These are phyloP conservation scores for Emydoidea blandingii DNA, from an alignment of 2,797 vertebrate species.

Conservation along the genomic window DNA sequence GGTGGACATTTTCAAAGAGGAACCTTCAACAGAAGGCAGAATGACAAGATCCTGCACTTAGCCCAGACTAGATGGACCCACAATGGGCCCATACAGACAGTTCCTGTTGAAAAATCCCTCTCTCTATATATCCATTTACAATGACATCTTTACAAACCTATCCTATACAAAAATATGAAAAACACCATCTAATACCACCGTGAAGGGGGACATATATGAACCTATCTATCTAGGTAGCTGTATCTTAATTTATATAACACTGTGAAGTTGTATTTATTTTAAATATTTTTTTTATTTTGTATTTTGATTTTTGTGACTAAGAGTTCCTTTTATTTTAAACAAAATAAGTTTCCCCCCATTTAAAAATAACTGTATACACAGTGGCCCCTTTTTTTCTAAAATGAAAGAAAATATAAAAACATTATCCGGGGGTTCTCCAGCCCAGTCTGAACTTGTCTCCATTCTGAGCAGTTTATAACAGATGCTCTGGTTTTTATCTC, in stretches of 20 bases:
- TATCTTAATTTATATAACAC: conserved; percentile 19
- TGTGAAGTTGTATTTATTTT: conserved; percentile 46
- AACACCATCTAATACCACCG: conserved; percentile 28
- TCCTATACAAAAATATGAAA: conserved; percentile 31
- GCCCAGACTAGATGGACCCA: neutral
- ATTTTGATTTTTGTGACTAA: neutral
- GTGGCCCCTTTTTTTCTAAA: neutral
- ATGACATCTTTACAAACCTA: neutral
- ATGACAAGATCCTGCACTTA: conserved; percentile 25
- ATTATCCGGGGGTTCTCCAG: neutral
- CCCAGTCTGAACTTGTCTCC: conserved; percentile 35
- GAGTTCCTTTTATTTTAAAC: neutral
- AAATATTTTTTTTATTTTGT: neutral
- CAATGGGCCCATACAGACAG: conserved; percentile 25
- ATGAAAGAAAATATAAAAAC: neutral
- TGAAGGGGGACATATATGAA: conserved; percentile 20
- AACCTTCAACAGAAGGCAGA: neutral
- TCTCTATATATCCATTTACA: neutral
- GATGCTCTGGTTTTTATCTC: conserved; percentile 12
- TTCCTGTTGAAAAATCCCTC: conserved; percentile 26
- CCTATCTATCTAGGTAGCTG: conserved; percentile 16
- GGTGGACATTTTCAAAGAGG: conserved; percentile 15
- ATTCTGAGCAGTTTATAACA: conserved; percentile 18
- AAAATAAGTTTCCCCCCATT: neutral
- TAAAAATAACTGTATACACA: neutral